Percentiles rank a stretch among this genome's conserved stretches.
These are phyloP conservation scores for Pentalonia nigronervosa DNA, from an alignment of 1,140 invertebrate genomes.

Conservation along the genomic window DNA sequence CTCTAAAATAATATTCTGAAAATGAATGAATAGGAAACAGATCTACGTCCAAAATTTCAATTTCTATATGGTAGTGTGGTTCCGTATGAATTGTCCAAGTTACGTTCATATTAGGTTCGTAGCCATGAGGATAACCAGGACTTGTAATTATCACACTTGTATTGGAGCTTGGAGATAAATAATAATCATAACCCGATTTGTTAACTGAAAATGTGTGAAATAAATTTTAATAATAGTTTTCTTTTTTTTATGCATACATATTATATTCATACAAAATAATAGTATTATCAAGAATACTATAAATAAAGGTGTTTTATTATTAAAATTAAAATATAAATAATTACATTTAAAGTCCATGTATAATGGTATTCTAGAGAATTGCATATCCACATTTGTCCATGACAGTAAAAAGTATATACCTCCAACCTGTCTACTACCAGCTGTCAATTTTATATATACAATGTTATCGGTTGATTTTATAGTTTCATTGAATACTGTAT, in stretches of 20 bases:
- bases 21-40: conserved; percentile 67
- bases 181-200: conserved; percentile 29
- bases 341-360: background rate
- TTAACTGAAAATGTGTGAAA: background rate
- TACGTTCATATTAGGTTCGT: conserved; percentile 75
- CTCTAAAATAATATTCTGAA: background rate
- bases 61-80: conserved; percentile 68
- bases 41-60: conserved; percentile 68
- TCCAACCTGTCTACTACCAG: background rate
- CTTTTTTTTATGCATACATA: background rate
- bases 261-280: background rate
- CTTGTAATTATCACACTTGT: conserved; percentile 67
- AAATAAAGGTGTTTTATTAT: background rate
- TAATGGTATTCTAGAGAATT: background rate
- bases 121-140: conserved; percentile 83
- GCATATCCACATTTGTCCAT: background rate
- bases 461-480: background rate
- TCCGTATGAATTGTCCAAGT: conserved; percentile 74
- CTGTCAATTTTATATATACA: background rate
- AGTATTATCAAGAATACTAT: background rate
- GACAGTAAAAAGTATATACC: background rate
- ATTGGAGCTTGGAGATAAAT: conserved; percentile 58
- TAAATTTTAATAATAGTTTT: background rate
- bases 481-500: background rate
- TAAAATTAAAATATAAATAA: background rate